phyloP scores from a whole-genome alignment of 1,140 invertebrate genomes.

The Diplogasteroides magnus region DNA sequence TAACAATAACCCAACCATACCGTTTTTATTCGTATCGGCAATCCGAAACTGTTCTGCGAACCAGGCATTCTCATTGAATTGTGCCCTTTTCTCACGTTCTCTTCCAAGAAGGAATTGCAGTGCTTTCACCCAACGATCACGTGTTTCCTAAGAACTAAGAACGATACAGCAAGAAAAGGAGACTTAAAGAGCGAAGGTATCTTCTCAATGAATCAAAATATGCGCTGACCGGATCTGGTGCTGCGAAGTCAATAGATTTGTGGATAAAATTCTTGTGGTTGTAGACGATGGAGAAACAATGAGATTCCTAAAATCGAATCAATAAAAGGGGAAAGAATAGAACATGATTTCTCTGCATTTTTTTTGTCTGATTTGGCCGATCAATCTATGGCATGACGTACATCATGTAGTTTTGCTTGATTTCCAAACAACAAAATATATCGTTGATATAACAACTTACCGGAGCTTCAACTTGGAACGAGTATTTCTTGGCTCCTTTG shows the following conservation, averaged over 20 bases:
- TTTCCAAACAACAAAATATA: constrained; percentile 17
- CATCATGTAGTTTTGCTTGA: too few relatives aligned
- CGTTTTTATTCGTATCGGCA: constrained; percentile 48
- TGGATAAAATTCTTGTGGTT: constrained; percentile 46
- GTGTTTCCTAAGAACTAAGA: constrained; percentile 31
- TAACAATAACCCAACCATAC: constrained; percentile 13
- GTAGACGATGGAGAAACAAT: constrained; percentile 51
- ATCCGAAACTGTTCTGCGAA: constrained; percentile 44
- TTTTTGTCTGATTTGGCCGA: too few relatives aligned
- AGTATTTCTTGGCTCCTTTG: constrained; percentile 39
- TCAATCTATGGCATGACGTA: too few relatives aligned
- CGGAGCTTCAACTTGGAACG: constrained; percentile 42
- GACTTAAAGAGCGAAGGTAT: constrained; percentile 3
- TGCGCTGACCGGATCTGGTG: constrained; percentile 12
- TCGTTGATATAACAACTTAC: constrained; percentile 23
- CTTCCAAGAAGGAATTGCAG: constrained; percentile 25
- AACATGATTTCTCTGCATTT: too few relatives aligned
- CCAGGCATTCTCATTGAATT: constrained; percentile 49
- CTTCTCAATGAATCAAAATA: constrained; percentile 5
- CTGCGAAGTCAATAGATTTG: constrained; percentile 50
- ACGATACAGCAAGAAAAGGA: not conserved
- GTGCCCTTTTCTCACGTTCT: constrained; percentile 31
- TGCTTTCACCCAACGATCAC: constrained; percentile 25
- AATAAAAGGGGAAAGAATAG: too few relatives aligned
- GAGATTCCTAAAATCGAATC: constrained; percentile 37